These are phyloP conservation scores for Tiphia femorata DNA, from an alignment of 2,888 invertebrate species.

Conservation along the genomic window DNA sequence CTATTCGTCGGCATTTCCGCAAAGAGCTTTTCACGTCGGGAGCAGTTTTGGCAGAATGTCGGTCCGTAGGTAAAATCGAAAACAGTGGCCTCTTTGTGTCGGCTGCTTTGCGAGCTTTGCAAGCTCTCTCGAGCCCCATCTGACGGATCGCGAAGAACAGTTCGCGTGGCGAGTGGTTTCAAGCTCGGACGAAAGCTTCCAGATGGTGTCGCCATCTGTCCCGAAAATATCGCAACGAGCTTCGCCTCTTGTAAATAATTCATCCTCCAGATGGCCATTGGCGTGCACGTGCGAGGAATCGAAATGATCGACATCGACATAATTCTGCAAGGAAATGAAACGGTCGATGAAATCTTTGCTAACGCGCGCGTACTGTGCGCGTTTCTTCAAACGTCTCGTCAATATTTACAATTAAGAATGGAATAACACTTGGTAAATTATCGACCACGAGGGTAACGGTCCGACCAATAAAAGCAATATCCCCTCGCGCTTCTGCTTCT, in stretches of 20 bases:
- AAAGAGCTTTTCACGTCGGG: conserved; percentile 8
- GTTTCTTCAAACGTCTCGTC: no score
- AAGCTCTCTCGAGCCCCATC: conserved; percentile 38
- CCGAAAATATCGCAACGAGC: neutral
- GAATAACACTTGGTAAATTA: no score
- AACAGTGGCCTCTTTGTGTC: conserved; percentile 8
- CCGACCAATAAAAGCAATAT: no score
- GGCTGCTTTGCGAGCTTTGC: conserved; percentile 19
- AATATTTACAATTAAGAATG: no score
- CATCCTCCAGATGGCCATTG: no score
- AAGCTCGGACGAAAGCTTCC: conserved; percentile 26
- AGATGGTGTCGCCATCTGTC: conserved; percentile 43
- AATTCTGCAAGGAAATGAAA: no score
- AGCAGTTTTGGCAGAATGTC: conserved; percentile 18
- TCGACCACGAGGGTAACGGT: no score
- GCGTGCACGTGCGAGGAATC: no score
- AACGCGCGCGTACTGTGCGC: no score
- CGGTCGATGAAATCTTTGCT: no score
- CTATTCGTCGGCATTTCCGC: conserved; percentile 1
- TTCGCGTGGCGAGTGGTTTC: conserved; percentile 21
- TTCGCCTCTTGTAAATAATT: conserved; percentile 15
- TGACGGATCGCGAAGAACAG: conserved; percentile 35
- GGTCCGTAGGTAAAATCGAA: conserved; percentile 16
- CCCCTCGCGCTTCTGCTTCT: no score
- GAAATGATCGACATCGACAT: no score